phyloP scores from a whole-genome alignment of 2,888 invertebrate species.

The Dryobota labecula region DNA sequence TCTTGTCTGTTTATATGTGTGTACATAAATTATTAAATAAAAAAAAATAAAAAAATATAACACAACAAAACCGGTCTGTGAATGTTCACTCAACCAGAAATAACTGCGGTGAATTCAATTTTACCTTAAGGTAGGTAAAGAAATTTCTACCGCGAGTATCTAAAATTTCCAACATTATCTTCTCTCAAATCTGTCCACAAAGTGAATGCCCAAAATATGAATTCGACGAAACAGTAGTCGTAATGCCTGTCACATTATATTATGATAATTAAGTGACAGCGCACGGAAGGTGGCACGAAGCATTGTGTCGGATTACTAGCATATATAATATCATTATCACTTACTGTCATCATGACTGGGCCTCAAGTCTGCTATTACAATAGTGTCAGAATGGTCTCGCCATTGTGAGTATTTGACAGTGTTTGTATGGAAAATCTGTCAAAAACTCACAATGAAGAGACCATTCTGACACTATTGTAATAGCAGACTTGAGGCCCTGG shows the following conservation, averaged over 20 bases:
- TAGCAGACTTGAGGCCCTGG: too few relatives aligned
- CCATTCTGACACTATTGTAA: too few relatives aligned
- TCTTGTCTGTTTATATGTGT: too few relatives aligned
- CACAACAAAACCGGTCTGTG: too few relatives aligned
- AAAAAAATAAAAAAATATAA: too few relatives aligned
- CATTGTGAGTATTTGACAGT: too few relatives aligned
- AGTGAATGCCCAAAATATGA: constrained; percentile 14
- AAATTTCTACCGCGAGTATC: not conserved
- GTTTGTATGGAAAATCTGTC: too few relatives aligned
- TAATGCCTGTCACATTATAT: constrained; percentile 52
- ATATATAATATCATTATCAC: constrained; percentile 62
- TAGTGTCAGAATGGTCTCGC: too few relatives aligned
- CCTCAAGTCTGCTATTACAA: too few relatives aligned
- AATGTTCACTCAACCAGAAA: constrained; percentile 11
- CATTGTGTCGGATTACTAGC: constrained; percentile 46
- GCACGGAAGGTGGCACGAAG: constrained; percentile 14
- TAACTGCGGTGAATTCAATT: constrained; percentile 4
- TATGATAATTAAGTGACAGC: constrained; percentile 61
- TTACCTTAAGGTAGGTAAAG: not conserved
- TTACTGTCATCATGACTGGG: constrained; percentile 18
- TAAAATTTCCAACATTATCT: not conserved
- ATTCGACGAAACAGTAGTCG: constrained; percentile 40
- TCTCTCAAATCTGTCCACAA: constrained; percentile 15
- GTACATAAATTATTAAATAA: too few relatives aligned
- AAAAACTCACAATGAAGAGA: too few relatives aligned